Evolutionary conservation across 2,113 vertebrate species (phyloP).

Genomic region (Tragelaphus imberbis): DNA sequence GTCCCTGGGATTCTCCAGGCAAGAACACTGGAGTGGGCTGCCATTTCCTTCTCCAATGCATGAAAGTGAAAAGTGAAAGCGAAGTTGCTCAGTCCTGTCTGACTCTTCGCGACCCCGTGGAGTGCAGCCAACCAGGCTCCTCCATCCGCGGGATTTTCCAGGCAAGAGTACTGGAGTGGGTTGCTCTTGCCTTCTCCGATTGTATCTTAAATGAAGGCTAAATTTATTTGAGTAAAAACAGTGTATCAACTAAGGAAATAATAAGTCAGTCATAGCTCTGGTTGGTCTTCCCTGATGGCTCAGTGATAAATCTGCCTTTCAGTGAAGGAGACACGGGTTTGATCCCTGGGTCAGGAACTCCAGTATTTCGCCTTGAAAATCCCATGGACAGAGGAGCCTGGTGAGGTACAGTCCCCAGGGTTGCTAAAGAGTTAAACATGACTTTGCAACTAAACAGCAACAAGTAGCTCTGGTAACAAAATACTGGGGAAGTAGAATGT

Average conservation of each 20-base stretch:
- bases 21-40: too few relatives aligned
- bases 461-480: not conserved
- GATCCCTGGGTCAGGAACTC: not conserved
- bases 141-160: too few relatives aligned
- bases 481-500: not conserved
- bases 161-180: too few relatives aligned
- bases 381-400: not conserved
- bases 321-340: not conserved
- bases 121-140: too few relatives aligned
- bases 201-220: not conserved
- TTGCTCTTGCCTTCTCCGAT: too few relatives aligned
- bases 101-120: too few relatives aligned
- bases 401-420: not conserved
- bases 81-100: rapidly evolving
- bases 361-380: not conserved
- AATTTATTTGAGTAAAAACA: not conserved
- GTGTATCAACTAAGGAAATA: not conserved
- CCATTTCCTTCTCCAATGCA: too few relatives aligned
- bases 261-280: not conserved
- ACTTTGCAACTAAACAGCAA: not conserved
- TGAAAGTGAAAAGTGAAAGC: too few relatives aligned
- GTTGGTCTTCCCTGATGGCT: not conserved
- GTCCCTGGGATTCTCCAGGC: too few relatives aligned
- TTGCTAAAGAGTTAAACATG: not conserved
- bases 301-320: not conserved